Evolutionary conservation across 2,797 vertebrate genomes (phyloP).

Genomic region (Fringilla coelebs): DNA sequence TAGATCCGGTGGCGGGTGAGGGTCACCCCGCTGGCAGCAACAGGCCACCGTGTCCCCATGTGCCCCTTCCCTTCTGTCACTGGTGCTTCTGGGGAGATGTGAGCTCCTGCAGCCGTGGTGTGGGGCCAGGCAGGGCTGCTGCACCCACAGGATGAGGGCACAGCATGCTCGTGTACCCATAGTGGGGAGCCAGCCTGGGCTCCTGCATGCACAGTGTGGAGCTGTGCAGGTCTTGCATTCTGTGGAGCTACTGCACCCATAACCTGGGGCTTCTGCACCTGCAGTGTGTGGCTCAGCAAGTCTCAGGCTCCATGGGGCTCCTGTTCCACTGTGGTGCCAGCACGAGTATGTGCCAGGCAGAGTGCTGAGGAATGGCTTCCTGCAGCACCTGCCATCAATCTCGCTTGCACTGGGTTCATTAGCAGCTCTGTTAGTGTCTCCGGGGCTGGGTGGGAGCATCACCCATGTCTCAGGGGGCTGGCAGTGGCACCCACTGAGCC

Average conservation of each 20-base stretch:
- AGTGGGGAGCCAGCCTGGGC: not conserved
- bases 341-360: not conserved
- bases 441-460: not conserved
- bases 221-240: not conserved
- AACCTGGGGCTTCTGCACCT: not conserved
- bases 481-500: not conserved
- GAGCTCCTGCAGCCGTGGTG: not conserved
- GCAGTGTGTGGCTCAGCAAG: not conserved
- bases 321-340: not conserved
- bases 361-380: not conserved
- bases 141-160: not conserved
- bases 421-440: not conserved
- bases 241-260: not conserved
- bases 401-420: not conserved
- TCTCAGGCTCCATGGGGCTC: not conserved
- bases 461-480: not conserved
- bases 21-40: not conserved
- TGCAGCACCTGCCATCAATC: not conserved
- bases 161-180: not conserved
- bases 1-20: not conserved
- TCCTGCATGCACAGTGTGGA: not conserved
- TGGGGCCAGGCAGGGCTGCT: not conserved
- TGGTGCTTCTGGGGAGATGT: not conserved
- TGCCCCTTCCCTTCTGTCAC: not conserved
- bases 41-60: not conserved